phyloP scores from a whole-genome alignment of 2,113 vertebrate genomes.

The Seriola dumerili region DNA sequence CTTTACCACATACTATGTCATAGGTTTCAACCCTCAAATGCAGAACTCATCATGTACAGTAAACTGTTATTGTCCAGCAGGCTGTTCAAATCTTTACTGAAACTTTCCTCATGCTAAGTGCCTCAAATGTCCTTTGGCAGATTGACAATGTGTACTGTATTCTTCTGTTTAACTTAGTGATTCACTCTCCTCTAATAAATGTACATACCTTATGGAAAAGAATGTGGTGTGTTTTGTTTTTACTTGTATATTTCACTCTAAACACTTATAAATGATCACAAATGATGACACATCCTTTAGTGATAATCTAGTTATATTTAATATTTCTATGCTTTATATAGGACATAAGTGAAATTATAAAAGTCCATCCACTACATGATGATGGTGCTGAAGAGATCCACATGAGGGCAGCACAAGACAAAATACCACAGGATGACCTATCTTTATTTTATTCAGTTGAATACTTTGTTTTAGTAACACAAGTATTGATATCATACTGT shows the following conservation, averaged over 20 bases:
- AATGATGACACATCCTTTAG: neutral
- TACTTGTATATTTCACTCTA: neutral
- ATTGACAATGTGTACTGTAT: conserved; percentile 79
- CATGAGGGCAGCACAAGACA: conserved; percentile 46
- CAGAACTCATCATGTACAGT: conserved; percentile 32
- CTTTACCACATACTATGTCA: neutral
- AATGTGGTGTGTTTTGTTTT: neutral
- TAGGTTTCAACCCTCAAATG: neutral
- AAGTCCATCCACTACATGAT: neutral
- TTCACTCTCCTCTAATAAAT: conserved; percentile 78
- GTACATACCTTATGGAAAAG: conserved; percentile 69
- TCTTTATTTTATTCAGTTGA: neutral
- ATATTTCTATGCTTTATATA: neutral
- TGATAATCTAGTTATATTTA: neutral
- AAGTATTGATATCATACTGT: no score
- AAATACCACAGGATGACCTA: neutral
- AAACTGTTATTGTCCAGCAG: conserved; percentile 33
- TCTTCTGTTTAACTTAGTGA: conserved; percentile 61
- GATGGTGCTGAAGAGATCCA: conserved; percentile 28
- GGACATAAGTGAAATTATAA: neutral
- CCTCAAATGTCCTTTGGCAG: conserved; percentile 78
- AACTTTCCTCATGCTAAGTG: conserved; percentile 80
- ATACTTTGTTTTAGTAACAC: neutral
- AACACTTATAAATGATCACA: neutral
- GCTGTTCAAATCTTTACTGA: conserved; percentile 43